Evolutionary conservation across 2,113 vertebrate species (phyloP).

Genomic region (Camelus dromedarius): DNA sequence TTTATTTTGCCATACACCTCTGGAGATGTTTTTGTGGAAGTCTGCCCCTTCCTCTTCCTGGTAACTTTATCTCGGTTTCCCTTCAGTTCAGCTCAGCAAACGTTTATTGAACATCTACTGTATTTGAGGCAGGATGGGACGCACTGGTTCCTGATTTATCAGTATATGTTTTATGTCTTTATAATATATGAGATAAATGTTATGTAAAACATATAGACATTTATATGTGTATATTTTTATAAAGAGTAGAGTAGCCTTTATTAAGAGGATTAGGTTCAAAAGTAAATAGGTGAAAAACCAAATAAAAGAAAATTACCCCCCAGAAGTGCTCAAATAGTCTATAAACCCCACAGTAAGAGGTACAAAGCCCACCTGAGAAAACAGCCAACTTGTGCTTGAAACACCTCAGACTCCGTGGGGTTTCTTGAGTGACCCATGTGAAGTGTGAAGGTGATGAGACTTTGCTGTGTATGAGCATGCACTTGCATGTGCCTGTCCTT

Average conservation of each 20-base stretch:
- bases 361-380: not conserved
- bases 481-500: not conserved
- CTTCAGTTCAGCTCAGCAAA: not conserved
- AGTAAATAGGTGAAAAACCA: not conserved
- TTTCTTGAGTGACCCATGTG: not conserved
- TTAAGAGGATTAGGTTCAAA: not conserved
- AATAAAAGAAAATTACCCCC: not conserved
- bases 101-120: not conserved
- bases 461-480: not conserved
- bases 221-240: not conserved
- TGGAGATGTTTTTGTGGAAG: not conserved
- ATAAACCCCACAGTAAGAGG: not conserved
- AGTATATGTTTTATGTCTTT: too few species aligned
- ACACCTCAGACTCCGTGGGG: not conserved
- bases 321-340: not conserved
- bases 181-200: not conserved
- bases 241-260: not conserved
- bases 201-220: not conserved
- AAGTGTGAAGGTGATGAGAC: not conserved
- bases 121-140: not conserved
- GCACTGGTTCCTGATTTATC: not conserved
- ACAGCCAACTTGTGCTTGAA: not conserved
- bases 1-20: not conserved
- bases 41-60: not conserved
- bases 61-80: not conserved